Base-by-base conservation (phyloP, 2,888 invertebrate genomes). In the Dynastes grantii region DNA sequence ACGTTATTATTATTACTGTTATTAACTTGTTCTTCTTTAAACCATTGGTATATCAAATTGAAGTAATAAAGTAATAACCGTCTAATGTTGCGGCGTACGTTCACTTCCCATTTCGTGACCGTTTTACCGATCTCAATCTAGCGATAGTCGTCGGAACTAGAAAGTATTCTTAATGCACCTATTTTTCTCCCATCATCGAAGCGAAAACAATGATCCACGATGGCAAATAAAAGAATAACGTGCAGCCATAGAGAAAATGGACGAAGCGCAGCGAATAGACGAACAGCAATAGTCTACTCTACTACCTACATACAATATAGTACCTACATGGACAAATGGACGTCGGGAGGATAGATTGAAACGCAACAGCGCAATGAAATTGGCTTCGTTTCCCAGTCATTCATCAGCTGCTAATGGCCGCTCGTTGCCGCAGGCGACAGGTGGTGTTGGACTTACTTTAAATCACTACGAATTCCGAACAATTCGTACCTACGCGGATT, bases 311-410 rank as follows among this genome's bases (percentile, higher is more conserved):
- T 37, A 37, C 16, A 22, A 58, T 58, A 58, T 61, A 76, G 76
- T 45, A 45, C 45, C 45, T 77, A 77, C 80, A 76, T 70, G 79
- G 79, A 81, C 80, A 81, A 83, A 82, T 81, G 81, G 82, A 80
- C 79, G 80, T 78, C 61, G 80, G 63, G 80, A 80, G 82, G 81
- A 81, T 81, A 81, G 83, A 82, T 83, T 84, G 85, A 84, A 85
- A 84, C 83, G 86, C 85, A 85, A 85, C 85, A 85, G 86, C 85
- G 85, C 85, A 85, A 84, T 85, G 86, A 86, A 87, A 88, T 88
- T 87, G 87, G 86, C 87, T 87, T 86, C 86, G 87, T 87, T 87
- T 86, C 85, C 86, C 85, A 85, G 85, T 85, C 87, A 87, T 87
- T 87, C 86, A 87, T 88, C 88, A 88, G 86, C 83, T 84, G 85